Percentiles rank a stretch among this genome's conserved stretches.
phyloP scores from a whole-genome alignment of 2,113 vertebrate genomes.

The Prionailurus viverrinus region DNA sequence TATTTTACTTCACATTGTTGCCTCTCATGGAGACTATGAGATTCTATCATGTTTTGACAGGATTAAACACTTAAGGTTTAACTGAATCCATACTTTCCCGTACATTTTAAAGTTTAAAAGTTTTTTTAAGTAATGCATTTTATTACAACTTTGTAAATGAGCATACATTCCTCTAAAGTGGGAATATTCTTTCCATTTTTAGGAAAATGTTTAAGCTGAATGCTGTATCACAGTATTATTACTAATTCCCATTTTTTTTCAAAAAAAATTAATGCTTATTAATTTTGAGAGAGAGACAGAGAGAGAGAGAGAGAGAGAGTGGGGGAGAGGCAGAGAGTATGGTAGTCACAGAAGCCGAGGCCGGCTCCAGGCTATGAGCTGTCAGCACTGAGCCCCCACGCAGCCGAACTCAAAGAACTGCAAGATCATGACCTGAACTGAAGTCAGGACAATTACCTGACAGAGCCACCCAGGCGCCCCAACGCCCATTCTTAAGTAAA shows the following conservation, averaged over 20 bases:
- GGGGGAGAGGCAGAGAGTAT: too few species aligned
- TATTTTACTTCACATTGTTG: neutral
- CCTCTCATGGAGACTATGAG: neutral
- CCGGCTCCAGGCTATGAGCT: too few species aligned
- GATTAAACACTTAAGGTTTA: neutral
- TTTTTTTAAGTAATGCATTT: neutral
- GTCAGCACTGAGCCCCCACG: too few species aligned
- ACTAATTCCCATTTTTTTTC: neutral
- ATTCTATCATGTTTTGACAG: neutral
- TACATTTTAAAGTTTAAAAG: neutral
- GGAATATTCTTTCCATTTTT: neutral
- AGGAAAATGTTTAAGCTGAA: neutral
- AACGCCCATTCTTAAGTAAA: neutral
- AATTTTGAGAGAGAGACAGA: too few species aligned
- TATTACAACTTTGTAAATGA: neutral
- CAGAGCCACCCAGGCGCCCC: too few species aligned
- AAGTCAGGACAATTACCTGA: too few species aligned
- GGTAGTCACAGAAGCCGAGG: too few species aligned
- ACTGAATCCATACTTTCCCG: neutral
- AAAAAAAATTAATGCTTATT: too few species aligned
- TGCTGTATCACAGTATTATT: neutral
- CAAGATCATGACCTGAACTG: too few species aligned
- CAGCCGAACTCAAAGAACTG: too few species aligned
- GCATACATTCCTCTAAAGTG: neutral
- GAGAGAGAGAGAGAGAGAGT: too few species aligned